phyloP scores from a whole-genome alignment of 2,113 vertebrate genomes.

The Rhabdornis inornatus region DNA sequence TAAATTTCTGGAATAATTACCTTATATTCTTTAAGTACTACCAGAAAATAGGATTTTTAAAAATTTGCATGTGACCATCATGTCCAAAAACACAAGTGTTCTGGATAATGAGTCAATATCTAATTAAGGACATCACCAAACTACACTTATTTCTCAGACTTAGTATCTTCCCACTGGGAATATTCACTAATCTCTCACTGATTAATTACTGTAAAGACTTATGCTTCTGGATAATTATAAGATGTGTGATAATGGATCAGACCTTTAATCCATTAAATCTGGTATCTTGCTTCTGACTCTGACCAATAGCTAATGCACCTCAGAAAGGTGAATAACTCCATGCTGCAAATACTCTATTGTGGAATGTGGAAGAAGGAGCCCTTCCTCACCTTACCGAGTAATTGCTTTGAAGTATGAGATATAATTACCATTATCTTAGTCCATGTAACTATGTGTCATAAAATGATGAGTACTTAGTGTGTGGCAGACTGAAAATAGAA shows the following conservation, averaged over 20 bases:
- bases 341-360: constrained; percentile 34
- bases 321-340: constrained; percentile 59
- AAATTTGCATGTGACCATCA: neutral
- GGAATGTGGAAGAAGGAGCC: constrained; percentile 41
- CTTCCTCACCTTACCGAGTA: constrained; percentile 39
- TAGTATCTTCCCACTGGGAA: constrained; percentile 64
- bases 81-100: neutral
- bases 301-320: constrained; percentile 59
- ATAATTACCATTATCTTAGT: constrained; percentile 64
- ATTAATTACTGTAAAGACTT: constrained; percentile 70
- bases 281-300: constrained; percentile 56
- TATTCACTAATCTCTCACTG: constrained; percentile 67
- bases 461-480: constrained; percentile 56
- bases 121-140: constrained; percentile 64
- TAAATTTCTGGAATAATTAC: neutral
- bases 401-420: constrained; percentile 65
- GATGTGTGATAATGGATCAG: constrained; percentile 68
- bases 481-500: constrained; percentile 60
- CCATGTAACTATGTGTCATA: constrained; percentile 54
- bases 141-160: constrained; percentile 62
- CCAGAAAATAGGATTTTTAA: neutral
- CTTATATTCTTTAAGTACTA: neutral
- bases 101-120: constrained; percentile 62
- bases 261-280: constrained; percentile 69
- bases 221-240: constrained; percentile 68